Percentiles rank a stretch among this genome's conserved stretches.
phyloP scores from a whole-genome alignment of 2,797 vertebrate genomes.

The Falco novaeseelandiae region DNA sequence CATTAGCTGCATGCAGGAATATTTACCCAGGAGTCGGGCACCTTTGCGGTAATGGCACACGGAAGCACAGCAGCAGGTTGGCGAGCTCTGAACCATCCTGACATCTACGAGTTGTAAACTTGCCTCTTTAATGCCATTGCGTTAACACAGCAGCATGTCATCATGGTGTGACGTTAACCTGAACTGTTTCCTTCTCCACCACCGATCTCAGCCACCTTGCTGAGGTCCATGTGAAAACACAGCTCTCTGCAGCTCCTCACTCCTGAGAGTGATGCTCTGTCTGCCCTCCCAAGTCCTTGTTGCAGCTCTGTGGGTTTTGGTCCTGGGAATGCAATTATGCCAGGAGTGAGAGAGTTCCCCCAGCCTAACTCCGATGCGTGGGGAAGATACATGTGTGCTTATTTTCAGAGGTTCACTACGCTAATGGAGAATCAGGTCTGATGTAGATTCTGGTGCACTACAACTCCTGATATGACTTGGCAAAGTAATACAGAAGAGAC shows the following conservation, averaged over 20 bases:
- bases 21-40: neutral
- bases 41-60: neutral
- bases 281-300: neutral
- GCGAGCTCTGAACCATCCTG: neutral
- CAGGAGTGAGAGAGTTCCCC: neutral
- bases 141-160: neutral
- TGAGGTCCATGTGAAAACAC: neutral
- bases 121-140: neutral
- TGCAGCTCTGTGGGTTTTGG: neutral
- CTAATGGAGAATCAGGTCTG: neutral
- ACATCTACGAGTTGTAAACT: neutral
- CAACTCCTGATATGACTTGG: neutral
- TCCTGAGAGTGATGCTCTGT: neutral
- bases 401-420: neutral
- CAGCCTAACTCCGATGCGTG: neutral
- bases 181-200: neutral
- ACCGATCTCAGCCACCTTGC: neutral
- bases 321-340: neutral
- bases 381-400: neutral
- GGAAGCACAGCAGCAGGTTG: neutral
- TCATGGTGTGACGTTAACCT: neutral
- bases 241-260: neutral
- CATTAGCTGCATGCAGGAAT: neutral
- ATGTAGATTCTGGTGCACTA: neutral
- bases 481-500: conserved; percentile 13